These are phyloP conservation scores for Brevimyrus niger DNA, from an alignment of 2,113 vertebrate species.

Conservation along the genomic window DNA sequence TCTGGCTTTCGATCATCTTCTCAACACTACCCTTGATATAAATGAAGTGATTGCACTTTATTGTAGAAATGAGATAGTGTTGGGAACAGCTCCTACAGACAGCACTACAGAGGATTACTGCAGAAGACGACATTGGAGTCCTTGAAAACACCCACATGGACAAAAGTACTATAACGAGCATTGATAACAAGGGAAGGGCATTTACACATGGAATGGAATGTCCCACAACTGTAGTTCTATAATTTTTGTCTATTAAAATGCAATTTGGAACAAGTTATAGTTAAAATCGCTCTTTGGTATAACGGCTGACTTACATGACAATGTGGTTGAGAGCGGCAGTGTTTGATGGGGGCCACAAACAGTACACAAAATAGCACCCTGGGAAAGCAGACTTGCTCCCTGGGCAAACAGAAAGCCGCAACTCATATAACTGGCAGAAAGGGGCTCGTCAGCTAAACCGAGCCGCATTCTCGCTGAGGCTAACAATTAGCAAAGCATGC, in stretches of 20 bases:
- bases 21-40: not conserved
- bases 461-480: not conserved
- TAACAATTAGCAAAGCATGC: not conserved
- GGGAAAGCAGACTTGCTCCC: not conserved
- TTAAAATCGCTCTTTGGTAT: not conserved
- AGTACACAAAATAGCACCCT: not conserved
- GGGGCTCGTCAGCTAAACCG: not conserved
- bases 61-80: not conserved
- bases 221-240: not conserved
- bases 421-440: not conserved
- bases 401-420: not conserved
- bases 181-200: not conserved
- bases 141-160: not conserved
- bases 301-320: slow-evolving; percentile 6
- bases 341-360: not conserved
- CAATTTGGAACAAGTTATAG: not conserved
- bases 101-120: not conserved
- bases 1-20: not conserved
- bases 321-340: not conserved
- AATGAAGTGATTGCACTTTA: not conserved
- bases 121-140: not conserved
- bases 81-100: not conserved
- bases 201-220: not conserved
- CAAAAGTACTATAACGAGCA: not conserved
- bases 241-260: not conserved